A percentile compares a stretch with the other conserved stretches of the same genome.
Evolutionary conservation across 2,797 vertebrate species (phyloP).

Genomic region (Neoniphon sammara): DNA sequence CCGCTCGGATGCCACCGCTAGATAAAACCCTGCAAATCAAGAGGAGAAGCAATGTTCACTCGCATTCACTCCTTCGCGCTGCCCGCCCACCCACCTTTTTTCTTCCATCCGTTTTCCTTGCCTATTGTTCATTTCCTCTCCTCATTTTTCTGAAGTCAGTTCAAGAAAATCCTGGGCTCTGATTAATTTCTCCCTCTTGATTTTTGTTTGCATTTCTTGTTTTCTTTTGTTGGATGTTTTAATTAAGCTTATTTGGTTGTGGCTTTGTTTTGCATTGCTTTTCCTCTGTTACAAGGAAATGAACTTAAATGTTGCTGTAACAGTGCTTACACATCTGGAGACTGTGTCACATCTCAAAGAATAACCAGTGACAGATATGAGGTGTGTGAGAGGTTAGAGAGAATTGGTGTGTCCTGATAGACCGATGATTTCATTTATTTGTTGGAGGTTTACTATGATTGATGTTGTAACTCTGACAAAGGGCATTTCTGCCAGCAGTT

Average conservation of each 20-base stretch:
- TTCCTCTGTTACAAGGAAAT: constrained; percentile 79
- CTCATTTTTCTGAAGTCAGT: constrained; percentile 69
- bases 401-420: constrained; percentile 3
- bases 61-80: constrained; percentile 68
- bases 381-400: not conserved
- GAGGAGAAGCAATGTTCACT: constrained; percentile 56
- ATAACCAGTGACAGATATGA: constrained; percentile 24
- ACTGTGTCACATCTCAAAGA: not conserved
- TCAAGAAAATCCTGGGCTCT: constrained; percentile 69
- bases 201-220: constrained; percentile 82
- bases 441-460: not conserved
- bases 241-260: constrained; percentile 78
- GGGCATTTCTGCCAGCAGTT: not conserved
- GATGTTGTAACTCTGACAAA: not conserved
- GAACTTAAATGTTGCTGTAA: constrained; percentile 64
- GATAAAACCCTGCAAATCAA: constrained; percentile 79
- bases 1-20: constrained; percentile 74
- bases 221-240: constrained; percentile 81
- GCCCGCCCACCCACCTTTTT: constrained; percentile 60
- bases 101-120: constrained; percentile 75
- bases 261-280: constrained; percentile 76
- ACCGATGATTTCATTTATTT: not conserved
- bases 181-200: constrained; percentile 83
- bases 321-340: constrained; percentile 62
- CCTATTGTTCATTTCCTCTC: constrained; percentile 83